A percentile compares a stretch with the other conserved stretches of the same genome.
Conservation (phyloP, 2,797 vertebrate species). For the Enteromius afrohamiltoni region DNA sequence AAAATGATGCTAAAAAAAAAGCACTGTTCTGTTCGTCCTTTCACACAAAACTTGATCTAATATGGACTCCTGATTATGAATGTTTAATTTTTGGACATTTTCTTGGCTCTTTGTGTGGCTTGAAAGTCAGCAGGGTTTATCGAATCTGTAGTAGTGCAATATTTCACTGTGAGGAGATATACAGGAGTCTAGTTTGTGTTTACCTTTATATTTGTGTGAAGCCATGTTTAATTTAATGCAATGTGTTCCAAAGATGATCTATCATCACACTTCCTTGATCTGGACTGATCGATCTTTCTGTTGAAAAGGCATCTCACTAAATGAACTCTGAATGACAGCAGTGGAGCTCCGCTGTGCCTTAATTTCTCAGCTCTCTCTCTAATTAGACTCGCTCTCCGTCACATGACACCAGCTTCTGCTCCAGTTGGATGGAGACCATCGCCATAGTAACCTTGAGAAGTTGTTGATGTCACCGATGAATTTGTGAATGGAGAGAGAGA, state of each 20-base stretch:
- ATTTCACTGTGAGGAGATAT: neutral
- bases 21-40: neutral
- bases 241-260: neutral
- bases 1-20: neutral
- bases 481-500: constrained; percentile 66
- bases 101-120: neutral
- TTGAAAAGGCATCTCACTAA: neutral
- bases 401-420: constrained; percentile 57
- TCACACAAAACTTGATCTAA: too few relatives aligned
- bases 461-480: constrained; percentile 65
- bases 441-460: constrained; percentile 68
- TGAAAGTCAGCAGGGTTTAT: neutral
- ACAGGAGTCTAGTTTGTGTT: neutral
- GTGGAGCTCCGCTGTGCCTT: neutral
- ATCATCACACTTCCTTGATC: neutral
- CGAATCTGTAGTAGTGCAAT: neutral
- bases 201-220: neutral
- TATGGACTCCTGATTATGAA: too few relatives aligned
- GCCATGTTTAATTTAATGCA: neutral
- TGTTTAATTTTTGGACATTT: neutral
- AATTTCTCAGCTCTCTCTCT: constrained; percentile 25
- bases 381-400: constrained; percentile 41
- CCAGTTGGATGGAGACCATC: constrained; percentile 59
- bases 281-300: neutral
- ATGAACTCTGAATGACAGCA: neutral